Conservation (phyloP, 2,113 vertebrate genomes). For the Ivindomyrus marchei region DNA sequence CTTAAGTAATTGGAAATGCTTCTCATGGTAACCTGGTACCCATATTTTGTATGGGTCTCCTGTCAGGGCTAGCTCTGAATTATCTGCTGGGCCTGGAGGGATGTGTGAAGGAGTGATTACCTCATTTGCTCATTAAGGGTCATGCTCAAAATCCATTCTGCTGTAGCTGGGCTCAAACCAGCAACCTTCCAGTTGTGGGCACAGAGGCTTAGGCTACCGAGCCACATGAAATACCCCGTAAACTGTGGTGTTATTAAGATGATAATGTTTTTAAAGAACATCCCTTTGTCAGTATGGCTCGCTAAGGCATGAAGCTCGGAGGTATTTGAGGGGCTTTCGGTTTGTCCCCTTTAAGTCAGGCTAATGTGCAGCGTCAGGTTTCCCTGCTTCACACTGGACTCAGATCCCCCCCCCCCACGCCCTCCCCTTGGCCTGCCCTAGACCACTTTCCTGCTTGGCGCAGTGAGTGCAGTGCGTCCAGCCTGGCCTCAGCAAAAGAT, state of each 20-base stretch:
- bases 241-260: background rate
- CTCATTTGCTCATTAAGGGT: background rate
- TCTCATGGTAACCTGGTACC: background rate
- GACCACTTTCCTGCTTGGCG: background rate
- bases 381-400: too few relatives aligned
- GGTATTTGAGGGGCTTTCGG: background rate
- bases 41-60: background rate
- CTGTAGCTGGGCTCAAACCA: background rate
- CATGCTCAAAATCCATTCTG: background rate
- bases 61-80: background rate
- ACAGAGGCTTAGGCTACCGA: background rate
- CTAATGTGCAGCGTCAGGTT: background rate
- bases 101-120: too few relatives aligned
- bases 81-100: background rate
- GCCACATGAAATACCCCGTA: background rate
- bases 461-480: too few relatives aligned
- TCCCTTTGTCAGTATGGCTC: background rate
- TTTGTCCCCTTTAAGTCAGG: background rate
- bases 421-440: background rate
- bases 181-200: background rate
- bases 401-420: background rate
- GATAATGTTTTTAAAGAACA: background rate
- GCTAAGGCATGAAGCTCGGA: background rate
- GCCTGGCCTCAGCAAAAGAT: background rate
- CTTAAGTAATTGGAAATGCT: background rate